phyloP scores from a whole-genome alignment of 2,113 vertebrate species.

The Sceloporus undulatus region DNA sequence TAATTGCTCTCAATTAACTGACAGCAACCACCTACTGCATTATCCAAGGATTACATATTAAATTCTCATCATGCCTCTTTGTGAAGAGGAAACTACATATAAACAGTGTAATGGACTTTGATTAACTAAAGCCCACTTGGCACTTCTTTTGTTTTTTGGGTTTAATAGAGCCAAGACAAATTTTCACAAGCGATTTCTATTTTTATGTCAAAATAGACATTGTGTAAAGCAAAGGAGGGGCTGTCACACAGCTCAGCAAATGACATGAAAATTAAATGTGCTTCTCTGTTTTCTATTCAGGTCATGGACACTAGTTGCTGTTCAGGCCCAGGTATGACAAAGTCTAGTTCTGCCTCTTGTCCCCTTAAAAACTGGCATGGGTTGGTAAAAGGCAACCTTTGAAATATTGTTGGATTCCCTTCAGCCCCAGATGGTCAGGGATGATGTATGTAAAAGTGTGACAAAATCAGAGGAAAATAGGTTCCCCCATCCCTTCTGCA shows the following conservation, averaged over 20 bases:
- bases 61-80: constrained; percentile 71
- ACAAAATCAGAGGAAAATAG: not conserved
- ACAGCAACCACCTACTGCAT: constrained; percentile 57
- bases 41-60: constrained; percentile 70
- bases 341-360: too few species aligned
- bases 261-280: not conserved
- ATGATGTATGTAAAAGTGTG: not conserved
- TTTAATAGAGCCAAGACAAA: not conserved
- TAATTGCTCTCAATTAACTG: constrained; percentile 71
- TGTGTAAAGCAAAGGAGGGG: not conserved
- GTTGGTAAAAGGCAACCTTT: not conserved
- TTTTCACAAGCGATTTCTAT: not conserved
- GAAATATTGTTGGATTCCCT: not conserved
- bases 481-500: not conserved
- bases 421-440: not conserved
- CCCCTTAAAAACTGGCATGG: not conserved
- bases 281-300: not conserved
- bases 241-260: not conserved
- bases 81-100: constrained; percentile 66
- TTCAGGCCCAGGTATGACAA: not conserved
- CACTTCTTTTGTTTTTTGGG: constrained; percentile 1
- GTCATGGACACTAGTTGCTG: not conserved
- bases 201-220: not conserved
- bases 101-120: constrained; percentile 69
- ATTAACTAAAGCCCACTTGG: constrained; percentile 64